Base-by-base conservation (phyloP, 2,888 invertebrate species). In the Sabellastarte sp. region DNA sequence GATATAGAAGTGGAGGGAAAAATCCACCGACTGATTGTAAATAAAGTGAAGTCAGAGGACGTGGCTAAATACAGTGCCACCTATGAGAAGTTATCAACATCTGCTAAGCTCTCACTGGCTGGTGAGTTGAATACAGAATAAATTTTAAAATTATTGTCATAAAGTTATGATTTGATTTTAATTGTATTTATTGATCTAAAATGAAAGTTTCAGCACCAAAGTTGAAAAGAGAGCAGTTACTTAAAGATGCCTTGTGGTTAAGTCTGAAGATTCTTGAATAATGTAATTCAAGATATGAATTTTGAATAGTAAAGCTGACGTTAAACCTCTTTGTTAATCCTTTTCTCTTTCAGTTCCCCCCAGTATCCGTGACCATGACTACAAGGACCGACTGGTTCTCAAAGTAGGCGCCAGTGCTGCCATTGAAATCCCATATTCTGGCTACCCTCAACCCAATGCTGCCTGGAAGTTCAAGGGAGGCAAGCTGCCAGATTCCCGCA, bases 31-130 rank as follows among this genome's bases (percentile, higher is more conserved):
- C 64, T 74, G 32, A 32, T 57, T 2, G 55, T 74, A n/a, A 52
- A 66, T 32, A 60, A 71, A 31, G 60, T 59, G 3, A 57, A 58
- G 29, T 63, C 64, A 2, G 71, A 74, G 5, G 74, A 74, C 53
- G 68, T 61, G 51, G 64, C 56, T 1, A 57, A 67, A 29, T 74
- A 73, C 66, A 74, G 67, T 33, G 70, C 65, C 20, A 20, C 10
- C 15, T 65, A 62, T 66, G 77, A 75, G 30, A 76, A 76, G 60
- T 74, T 76, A 5, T 68, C 72, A 15, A 76, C 77, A 5, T 64
- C 74, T 41, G 78, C 76, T 31, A 75, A 66, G 33, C 71, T 81
- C 32, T 68, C 63, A 64, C 75, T 80, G 26, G 69, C 76, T 73
- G 78, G 80, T 79, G 59, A n/a, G n/a, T 30, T 28, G 24, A 52